Percentiles rank a stretch among this genome's conserved stretches.
These are phyloP conservation scores for Mormyrops attenuatus DNA, from an alignment of 2,797 vertebrate genomes.

Conservation along the genomic window DNA sequence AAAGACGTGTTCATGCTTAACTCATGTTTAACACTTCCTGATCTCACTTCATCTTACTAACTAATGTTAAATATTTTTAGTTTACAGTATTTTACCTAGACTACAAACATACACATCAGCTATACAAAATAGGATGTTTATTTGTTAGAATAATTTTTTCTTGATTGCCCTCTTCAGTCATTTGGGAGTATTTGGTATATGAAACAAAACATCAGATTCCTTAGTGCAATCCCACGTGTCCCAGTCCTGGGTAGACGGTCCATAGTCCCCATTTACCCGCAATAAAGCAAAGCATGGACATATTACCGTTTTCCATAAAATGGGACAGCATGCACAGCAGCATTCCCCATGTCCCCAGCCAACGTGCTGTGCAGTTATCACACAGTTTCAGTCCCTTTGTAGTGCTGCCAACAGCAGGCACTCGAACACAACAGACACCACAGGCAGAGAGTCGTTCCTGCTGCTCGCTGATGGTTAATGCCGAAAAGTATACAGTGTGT, in stretches of 20 bases:
- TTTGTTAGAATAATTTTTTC: background rate
- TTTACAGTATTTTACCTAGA: background rate
- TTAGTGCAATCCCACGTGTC: background rate
- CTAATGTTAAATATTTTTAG: conserved; percentile 4
- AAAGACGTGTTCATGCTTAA: conserved; percentile 6
- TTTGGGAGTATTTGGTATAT: background rate
- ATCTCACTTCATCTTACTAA: conserved; percentile 7
- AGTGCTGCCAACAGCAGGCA: background rate
- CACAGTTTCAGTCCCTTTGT: background rate
- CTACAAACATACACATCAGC: background rate
- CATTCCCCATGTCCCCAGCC: background rate
- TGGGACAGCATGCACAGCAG: background rate
- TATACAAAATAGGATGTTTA: background rate
- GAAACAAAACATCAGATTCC: background rate
- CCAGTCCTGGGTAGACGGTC: background rate
- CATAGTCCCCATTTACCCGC: background rate
- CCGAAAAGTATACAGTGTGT: conserved; percentile 29
- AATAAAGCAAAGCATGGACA: background rate
- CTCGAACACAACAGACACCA: conserved; percentile 18
- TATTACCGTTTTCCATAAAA: background rate
- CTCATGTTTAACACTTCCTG: conserved; percentile 10
- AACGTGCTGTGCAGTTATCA: background rate
- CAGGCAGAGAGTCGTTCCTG: conserved; percentile 20
- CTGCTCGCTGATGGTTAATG: conserved; percentile 32
- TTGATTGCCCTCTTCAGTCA: background rate